A percentile compares a stretch with the other conserved stretches of the same genome.
Conservation (phyloP, 2,113 vertebrate species). For the Thamnophis sirtalis region DNA sequence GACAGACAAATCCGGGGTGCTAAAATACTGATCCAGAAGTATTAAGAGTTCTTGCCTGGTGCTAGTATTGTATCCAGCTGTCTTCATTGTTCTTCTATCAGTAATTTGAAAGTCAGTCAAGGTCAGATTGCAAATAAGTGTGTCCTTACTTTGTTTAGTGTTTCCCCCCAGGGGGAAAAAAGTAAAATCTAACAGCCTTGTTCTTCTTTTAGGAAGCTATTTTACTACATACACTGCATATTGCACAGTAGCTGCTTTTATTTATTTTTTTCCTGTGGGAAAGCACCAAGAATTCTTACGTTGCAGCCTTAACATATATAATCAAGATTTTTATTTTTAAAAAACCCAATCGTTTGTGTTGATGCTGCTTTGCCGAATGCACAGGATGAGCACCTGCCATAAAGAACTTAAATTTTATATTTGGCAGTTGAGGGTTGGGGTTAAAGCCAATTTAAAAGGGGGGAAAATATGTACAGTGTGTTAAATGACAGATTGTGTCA, state of each 20-base stretch:
- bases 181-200: neutral
- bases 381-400: neutral
- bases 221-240: neutral
- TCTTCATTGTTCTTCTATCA: neutral
- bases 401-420: neutral
- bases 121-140: neutral
- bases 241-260: neutral
- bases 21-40: neutral
- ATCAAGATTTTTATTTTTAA: neutral
- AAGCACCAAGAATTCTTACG: neutral
- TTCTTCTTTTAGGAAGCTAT: neutral
- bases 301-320: neutral
- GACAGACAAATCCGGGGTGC: too few relatives aligned
- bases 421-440: neutral
- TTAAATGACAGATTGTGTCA: neutral
- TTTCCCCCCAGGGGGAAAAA: neutral
- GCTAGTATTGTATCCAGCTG: neutral
- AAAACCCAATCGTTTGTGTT: neutral
- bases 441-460: neutral
- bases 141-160: neutral
- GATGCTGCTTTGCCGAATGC: neutral
- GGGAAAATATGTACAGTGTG: neutral
- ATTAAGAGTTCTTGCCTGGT: neutral
- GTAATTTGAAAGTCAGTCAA: neutral
- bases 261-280: neutral